Conservation (phyloP, 2,797 vertebrate species). For the Chloroceryle inda region DNA sequence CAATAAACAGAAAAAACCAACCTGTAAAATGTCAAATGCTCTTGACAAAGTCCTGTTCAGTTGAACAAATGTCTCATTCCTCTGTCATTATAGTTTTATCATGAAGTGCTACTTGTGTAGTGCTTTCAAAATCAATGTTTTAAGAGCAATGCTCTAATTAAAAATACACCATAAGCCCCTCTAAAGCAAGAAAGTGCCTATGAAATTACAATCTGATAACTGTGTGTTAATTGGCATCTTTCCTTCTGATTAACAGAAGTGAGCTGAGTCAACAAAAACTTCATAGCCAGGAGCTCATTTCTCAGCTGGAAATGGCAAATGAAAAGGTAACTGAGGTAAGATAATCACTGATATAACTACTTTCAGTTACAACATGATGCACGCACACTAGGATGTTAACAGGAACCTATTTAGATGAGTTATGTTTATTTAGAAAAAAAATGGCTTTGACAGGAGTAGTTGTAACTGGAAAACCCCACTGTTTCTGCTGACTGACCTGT, state of each 20-base stretch:
- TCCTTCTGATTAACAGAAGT: constrained; percentile 81
- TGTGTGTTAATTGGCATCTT: constrained; percentile 44
- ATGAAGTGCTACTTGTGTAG: neutral
- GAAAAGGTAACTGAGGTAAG: constrained; percentile 88
- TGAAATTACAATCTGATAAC: neutral
- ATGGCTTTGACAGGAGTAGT: neutral
- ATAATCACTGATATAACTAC: neutral
- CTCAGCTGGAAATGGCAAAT: constrained; percentile 87
- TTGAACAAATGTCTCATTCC: neutral
- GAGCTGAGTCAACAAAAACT: constrained; percentile 91
- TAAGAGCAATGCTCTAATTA: neutral
- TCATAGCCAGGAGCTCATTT: constrained; percentile 86
- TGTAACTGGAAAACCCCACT: neutral
- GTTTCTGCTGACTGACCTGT: neutral
- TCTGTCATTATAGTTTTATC: neutral
- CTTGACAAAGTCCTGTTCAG: neutral
- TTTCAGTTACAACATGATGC: constrained; percentile 4
- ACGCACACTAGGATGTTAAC: neutral
- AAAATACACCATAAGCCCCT: neutral
- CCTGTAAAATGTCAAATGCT: neutral
- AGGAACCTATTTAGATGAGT: constrained; percentile 31
- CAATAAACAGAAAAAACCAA: neutral
- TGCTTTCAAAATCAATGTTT: neutral
- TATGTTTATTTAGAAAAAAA: neutral
- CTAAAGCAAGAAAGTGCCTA: neutral